Conservation (phyloP, 2,797 vertebrate species). For the Urosaurus nigricauda region DNA sequence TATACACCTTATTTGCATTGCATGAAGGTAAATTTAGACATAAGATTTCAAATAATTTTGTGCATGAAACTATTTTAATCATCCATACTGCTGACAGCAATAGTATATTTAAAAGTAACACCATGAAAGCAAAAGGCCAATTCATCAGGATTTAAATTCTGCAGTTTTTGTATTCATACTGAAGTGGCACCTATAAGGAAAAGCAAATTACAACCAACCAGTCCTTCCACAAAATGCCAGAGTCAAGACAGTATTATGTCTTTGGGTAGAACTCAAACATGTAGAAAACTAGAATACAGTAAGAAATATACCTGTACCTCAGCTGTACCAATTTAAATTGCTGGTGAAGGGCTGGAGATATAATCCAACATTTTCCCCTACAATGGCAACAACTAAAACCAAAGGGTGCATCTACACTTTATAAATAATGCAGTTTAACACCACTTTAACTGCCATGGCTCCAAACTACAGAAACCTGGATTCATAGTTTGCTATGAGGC, state of each 20-base stretch:
- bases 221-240: neutral
- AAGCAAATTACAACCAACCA: too few relatives aligned
- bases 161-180: neutral
- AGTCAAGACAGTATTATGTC: neutral
- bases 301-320: neutral
- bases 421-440: too few relatives aligned
- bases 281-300: too few relatives aligned
- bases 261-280: neutral
- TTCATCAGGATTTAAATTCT: neutral
- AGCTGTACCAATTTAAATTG: neutral
- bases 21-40: too few relatives aligned
- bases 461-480: too few relatives aligned
- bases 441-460: too few relatives aligned
- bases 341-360: neutral
- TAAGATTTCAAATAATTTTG: too few relatives aligned
- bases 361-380: neutral
- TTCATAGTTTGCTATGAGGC: too few relatives aligned
- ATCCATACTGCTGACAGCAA: too few relatives aligned
- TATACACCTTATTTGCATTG: too few relatives aligned
- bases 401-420: neutral
- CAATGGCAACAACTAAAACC: neutral
- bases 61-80: neutral
- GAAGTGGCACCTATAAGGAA: neutral
- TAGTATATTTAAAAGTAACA: neutral
- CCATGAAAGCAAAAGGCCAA: neutral